Evolutionary conservation across 2,113 vertebrate species (phyloP), one percentile per base, ranked within the genome.

Genomic region (Phyllopteryx taeniolatus): DNA sequence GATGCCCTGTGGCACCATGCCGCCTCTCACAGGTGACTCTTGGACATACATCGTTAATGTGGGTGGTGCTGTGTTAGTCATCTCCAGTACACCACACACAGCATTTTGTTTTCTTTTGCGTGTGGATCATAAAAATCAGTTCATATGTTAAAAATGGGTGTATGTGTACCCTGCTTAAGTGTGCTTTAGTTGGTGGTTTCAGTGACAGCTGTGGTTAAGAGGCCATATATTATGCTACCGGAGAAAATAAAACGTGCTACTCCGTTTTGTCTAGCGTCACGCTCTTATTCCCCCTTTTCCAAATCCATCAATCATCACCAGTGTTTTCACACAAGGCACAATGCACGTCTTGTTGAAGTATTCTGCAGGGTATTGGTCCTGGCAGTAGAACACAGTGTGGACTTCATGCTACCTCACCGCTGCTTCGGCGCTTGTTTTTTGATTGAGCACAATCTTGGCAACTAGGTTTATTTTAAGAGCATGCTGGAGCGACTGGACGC

Each of bases 321-420:
- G n/a, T 47, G 68, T 73, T 79, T 81, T 78, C 66, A 70, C 62
- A 57, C 72, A 8, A 62, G 20, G 64, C 68, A 72, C 9, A 44
- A 46, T n/a, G 22, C 79, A 82, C 77, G 87, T 78, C 68, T 85
- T 85, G 77, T 83, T 77, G 59, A 22, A 78, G 78, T 88, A 49
- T 78, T 71, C 53, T 31, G 67, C 19, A 39, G 49, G 75, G 22
- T 62, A 49, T 56, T 22, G 39, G 61, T 63, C 61, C 49, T 61
- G 51, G 57, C 80, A 68, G 60, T 42, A 46, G 33, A 79, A 49
- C n/a, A 64, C 51, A 77, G 73, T 59, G 49, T 67, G 70, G 68
- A 75, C 68, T 43, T 63, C 8, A 63, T 19, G 33, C 20, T n/a
- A 56, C 20, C 53, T 56, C 53, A 22, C 53, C 53, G 53, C 53